Evolutionary conservation across 2,113 vertebrate species (phyloP), one percentile per base, ranked within the genome.

Genomic region (Urocynchramus pylzowi): DNA sequence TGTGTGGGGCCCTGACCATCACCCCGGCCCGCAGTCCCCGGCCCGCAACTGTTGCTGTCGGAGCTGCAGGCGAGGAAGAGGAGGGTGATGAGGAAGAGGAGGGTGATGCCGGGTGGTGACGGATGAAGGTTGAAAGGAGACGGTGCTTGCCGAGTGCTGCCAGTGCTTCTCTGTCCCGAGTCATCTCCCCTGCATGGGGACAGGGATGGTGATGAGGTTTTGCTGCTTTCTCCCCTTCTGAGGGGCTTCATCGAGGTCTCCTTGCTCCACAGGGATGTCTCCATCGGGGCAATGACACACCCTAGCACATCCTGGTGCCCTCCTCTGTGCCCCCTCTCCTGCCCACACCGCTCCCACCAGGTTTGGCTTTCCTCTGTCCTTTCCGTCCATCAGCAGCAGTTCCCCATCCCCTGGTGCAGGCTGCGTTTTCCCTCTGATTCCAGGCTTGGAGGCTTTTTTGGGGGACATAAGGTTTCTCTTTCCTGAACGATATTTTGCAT

Each of bases 11-110:
- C 84, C 74, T 33, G 2, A 11, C 27, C 54, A 6, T 28, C 4
- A 9, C 35, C 49, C 60, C 18, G 37, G 42, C 42, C 42, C 21
- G 27, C 79, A 90, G 87, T 74, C 75, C 90, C 91, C 37, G 21
- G 76, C 84, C 96, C 71, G n/a, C 91, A 97, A 95, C 96, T 96
- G 97, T 95, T 97, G 97, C 95, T 89, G 90, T 63, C 3, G 8
- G 78, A 81, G 74, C 76, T 11, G 10, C 14, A 4, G 85, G 35
- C 0, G 33, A 91, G 75, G 74, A 52, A 75, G 68, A 73, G 49
- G 44, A 89, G 42, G 78, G 31, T 14, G 71, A 13, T 21, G 64
- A 74, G 37, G 60, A 60, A 61, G 89, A 83, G 57, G 49, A 87
- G 6, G 65, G 30, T 42, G 78, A 44, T 74, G 84, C 86, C 60